These are phyloP conservation scores for Eonycteris spelaea DNA, from an alignment of 2,113 vertebrate genomes.

Conservation along the genomic window DNA sequence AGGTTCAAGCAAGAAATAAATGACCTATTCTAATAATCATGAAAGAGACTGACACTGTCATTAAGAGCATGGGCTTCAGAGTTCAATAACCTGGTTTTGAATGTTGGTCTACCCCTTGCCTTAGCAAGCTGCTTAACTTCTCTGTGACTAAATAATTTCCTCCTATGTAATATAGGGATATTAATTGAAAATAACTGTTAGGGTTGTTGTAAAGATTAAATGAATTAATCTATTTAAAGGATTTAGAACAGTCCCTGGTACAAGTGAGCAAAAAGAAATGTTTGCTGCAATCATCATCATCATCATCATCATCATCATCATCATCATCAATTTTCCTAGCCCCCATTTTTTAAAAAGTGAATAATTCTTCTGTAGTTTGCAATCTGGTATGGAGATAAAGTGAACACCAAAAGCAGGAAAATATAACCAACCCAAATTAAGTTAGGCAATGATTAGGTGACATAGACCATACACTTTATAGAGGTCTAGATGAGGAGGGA, in stretches of 20 bases:
- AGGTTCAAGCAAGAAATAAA: conserved; percentile 2
- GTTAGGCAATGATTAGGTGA: not conserved
- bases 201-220: not conserved
- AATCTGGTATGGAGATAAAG: not conserved
- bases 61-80: not conserved
- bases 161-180: not conserved
- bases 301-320: not conserved
- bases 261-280: not conserved
- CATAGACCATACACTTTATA: not conserved
- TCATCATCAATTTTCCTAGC: not conserved
- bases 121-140: not conserved
- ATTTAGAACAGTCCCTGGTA: not conserved
- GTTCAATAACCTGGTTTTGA: not conserved
- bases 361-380: not conserved
- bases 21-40: not conserved
- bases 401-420: not conserved
- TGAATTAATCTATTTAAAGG: not conserved
- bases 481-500: not conserved
- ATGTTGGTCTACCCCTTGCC: not conserved
- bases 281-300: not conserved
- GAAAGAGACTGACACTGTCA: not conserved
- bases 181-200: not conserved
- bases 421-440: not conserved
- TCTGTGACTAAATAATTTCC: not conserved
- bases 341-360: not conserved